Conservation (phyloP, 2,888 invertebrate genomes). For the Hypolimnas misippus region DNA sequence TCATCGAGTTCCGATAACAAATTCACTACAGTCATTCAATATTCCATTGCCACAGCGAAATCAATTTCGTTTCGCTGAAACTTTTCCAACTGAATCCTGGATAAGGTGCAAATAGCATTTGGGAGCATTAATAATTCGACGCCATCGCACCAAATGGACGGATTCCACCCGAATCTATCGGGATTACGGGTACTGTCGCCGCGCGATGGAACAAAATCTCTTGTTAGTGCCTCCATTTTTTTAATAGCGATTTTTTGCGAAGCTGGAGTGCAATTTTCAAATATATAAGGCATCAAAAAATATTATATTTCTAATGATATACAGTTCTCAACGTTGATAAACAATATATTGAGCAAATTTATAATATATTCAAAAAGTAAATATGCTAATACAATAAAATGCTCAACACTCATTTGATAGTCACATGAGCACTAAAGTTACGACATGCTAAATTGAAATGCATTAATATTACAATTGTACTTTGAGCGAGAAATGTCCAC, state of each 20-base stretch:
- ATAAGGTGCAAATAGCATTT: slow-evolving; percentile 49
- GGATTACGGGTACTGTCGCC: slow-evolving; percentile 42
- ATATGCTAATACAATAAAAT: too few relatives aligned
- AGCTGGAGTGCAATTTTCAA: not conserved
- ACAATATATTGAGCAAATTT: too few relatives aligned
- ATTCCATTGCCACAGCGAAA: slow-evolving; percentile 42
- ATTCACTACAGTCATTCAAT: slow-evolving; percentile 36
- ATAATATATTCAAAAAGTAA: too few relatives aligned
- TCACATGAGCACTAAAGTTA: not conserved
- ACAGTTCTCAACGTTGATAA: too few relatives aligned
- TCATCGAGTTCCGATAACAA: slow-evolving; percentile 29
- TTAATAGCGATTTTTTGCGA: not conserved
- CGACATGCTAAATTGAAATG: not conserved
- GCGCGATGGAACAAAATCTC: slow-evolving; percentile 16
- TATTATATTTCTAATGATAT: not conserved
- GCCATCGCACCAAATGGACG: slow-evolving; percentile 52
- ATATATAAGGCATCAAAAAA: not conserved
- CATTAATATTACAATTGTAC: slow-evolving; percentile 8
- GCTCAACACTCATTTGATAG: not conserved
- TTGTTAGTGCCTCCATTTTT: slow-evolving; percentile 15
- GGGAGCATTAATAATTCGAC: slow-evolving; percentile 58
- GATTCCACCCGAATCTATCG: slow-evolving; percentile 50
- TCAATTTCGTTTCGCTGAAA: slow-evolving; percentile 45
- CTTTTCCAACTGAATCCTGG: slow-evolving; percentile 43
- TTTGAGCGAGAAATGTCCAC: slow-evolving; percentile 13